A percentile compares a stretch with the other conserved stretches of the same genome.
phyloP scores from a whole-genome alignment of 2,113 vertebrate species.

The Corythaeola cristata region DNA sequence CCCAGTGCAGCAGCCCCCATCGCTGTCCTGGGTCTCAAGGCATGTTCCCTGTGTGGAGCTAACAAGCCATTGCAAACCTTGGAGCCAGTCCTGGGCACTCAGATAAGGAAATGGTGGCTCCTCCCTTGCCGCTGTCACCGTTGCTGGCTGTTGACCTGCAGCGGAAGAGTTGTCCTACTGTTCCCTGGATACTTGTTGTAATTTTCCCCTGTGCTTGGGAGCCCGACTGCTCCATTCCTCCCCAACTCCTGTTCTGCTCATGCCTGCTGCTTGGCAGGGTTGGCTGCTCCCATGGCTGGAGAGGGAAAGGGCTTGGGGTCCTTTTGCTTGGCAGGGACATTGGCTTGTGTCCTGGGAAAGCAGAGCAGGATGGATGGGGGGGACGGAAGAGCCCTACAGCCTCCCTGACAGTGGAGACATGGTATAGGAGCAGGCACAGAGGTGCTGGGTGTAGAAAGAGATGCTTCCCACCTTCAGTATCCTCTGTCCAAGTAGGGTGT shows the following conservation, averaged over 20 bases:
- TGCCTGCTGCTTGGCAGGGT: neutral
- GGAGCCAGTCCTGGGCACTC: neutral
- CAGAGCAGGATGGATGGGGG: neutral
- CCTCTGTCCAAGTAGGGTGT: neutral
- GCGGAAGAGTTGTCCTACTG: neutral
- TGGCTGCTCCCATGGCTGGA: neutral
- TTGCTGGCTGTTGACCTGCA: neutral
- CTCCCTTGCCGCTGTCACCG: neutral
- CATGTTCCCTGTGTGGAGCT: neutral
- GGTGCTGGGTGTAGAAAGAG: neutral
- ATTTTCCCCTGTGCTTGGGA: neutral
- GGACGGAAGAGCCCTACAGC: neutral
- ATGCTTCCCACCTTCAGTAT: neutral
- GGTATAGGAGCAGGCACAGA: neutral
- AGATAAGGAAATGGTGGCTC: neutral
- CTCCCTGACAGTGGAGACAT: neutral
- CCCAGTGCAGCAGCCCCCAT: neutral
- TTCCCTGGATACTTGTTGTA: neutral
- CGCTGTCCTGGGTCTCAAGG: neutral
- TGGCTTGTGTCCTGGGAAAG: neutral
- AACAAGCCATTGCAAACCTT: neutral
- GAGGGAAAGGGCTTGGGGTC: neutral
- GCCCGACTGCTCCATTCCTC: neutral
- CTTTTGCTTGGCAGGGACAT: neutral
- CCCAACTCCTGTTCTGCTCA: rapidly evolving